These are phyloP conservation scores for Diplodus sargus DNA, from an alignment of 2,797 vertebrate species.

Conservation along the genomic window DNA sequence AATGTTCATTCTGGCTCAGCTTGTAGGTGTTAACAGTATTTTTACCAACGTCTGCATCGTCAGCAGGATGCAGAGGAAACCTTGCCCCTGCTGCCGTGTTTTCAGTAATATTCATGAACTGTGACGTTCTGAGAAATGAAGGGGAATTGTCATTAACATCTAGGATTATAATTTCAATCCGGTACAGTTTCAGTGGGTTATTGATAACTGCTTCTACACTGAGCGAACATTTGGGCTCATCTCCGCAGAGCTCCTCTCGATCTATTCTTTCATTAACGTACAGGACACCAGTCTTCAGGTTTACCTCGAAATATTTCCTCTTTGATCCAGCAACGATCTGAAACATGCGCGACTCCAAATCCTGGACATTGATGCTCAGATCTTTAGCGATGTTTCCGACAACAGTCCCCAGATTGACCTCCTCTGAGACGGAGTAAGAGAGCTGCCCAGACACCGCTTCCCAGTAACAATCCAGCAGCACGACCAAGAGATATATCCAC, in stretches of 20 bases:
- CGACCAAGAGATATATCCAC: no score
- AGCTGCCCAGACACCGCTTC: conserved; percentile 59
- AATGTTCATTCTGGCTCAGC: no score
- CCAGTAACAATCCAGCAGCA: not conserved
- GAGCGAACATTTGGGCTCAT: conserved; percentile 59
- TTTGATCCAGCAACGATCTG: conserved; percentile 69
- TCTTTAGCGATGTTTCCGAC: conserved; percentile 80
- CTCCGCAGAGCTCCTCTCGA: not conserved
- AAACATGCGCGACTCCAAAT: conserved; percentile 62
- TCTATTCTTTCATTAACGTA: no score
- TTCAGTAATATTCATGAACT: no score
- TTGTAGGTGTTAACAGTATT: no score
- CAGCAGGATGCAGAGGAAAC: no score
- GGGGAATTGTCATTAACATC: no score
- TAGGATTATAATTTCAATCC: no score
- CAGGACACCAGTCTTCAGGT: no score
- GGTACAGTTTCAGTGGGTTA: conserved; percentile 67
- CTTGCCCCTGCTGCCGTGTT: no score
- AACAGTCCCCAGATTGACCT: conserved; percentile 67
- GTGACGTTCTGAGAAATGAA: no score
- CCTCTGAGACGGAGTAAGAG: conserved; percentile 77
- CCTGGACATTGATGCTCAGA: conserved; percentile 66
- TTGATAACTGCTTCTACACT: conserved; percentile 69
- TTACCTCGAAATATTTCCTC: conserved; percentile 55
- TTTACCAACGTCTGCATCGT: no score